These are phyloP conservation scores for Zonitis immaculata DNA, from an alignment of 2,888 invertebrate species.

Conservation along the genomic window DNA sequence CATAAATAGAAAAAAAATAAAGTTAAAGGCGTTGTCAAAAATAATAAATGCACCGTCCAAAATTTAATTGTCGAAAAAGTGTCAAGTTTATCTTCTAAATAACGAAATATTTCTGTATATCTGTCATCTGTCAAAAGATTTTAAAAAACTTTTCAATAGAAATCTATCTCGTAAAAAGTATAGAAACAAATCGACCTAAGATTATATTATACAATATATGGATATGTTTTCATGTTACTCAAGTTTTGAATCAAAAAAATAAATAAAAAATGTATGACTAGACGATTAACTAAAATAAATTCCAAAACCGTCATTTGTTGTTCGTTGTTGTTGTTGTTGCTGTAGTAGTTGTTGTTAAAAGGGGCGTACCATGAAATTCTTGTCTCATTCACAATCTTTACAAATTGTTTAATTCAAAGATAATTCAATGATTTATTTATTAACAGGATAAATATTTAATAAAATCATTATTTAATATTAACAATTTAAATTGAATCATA, in stretches of 20 bases:
- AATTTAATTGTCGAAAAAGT: neutral
- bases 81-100: neutral
- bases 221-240: conserved; percentile 1
- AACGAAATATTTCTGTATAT: neutral
- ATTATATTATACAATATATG: too few relatives aligned
- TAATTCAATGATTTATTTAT: neutral
- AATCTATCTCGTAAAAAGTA: neutral
- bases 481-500: too few relatives aligned
- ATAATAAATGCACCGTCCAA: conserved; percentile 1
- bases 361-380: neutral
- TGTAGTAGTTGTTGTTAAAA: conserved; percentile 2
- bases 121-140: neutral
- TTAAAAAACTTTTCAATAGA: neutral
- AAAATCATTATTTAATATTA: too few relatives aligned
- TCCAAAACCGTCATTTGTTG: neutral
- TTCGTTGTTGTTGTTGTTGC: too few relatives aligned
- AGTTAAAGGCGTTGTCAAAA: neutral
- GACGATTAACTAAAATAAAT: conserved; percentile 12
- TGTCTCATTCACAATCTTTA: neutral
- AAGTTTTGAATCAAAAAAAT: conserved; percentile 6
- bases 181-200: neutral
- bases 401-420: neutral
- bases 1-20: neutral
- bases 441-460: too few relatives aligned
- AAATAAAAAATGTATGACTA: too few relatives aligned